phyloP scores from a whole-genome alignment of 2,797 vertebrate genomes.

The Dallia pectoralis region DNA sequence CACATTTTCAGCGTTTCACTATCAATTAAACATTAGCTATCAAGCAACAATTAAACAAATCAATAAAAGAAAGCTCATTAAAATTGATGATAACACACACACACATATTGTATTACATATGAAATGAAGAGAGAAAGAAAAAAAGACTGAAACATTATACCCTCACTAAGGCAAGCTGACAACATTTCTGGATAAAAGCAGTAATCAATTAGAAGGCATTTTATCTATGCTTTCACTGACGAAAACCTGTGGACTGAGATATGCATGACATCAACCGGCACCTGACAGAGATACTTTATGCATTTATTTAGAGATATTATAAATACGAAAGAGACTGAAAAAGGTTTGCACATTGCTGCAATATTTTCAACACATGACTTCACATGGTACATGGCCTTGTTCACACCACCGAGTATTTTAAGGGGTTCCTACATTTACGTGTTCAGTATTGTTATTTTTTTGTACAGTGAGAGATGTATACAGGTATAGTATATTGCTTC shows the following conservation, averaged over 20 bases:
- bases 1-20: neutral
- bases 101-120: conserved; percentile 28
- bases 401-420: conserved; percentile 69
- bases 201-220: conserved; percentile 47
- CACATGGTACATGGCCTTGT: conserved; percentile 55
- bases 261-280: too few relatives aligned
- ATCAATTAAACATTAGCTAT: too few relatives aligned
- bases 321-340: conserved; percentile 51
- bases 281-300: conserved; percentile 20
- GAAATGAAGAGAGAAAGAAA: conserved; percentile 49
- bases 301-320: conserved; percentile 55
- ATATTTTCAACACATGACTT: conserved; percentile 56
- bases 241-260: conserved; percentile 27
- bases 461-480: conserved; percentile 78
- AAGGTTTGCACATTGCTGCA: conserved; percentile 37
- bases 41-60: neutral
- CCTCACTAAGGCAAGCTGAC: conserved; percentile 60
- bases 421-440: conserved; percentile 64
- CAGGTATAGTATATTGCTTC: conserved; percentile 62
- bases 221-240: conserved; percentile 50
- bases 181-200: conserved; percentile 41
- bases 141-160: conserved; percentile 52
- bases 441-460: conserved; percentile 64
- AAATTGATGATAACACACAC: conserved; percentile 4
- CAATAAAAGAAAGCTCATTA: neutral